A percentile compares a stretch with the other conserved stretches of the same genome.
These are phyloP conservation scores for Heliconius himera DNA, from an alignment of 1,140 invertebrate species.

Conservation along the genomic window DNA sequence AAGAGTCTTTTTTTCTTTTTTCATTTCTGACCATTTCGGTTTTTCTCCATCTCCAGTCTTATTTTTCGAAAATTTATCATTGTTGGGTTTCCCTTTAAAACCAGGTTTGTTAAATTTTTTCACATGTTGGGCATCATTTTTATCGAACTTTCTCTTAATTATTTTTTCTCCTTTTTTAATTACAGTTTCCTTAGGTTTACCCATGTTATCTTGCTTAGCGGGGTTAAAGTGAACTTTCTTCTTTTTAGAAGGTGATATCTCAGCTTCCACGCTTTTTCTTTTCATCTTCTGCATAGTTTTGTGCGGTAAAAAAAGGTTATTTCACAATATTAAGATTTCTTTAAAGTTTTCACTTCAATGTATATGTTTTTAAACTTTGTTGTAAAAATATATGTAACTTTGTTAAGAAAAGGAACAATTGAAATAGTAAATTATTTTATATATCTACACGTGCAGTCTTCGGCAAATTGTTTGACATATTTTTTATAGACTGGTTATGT, in stretches of 20 bases:
- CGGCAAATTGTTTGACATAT: slow-evolving; percentile 5
- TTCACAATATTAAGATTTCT: background rate
- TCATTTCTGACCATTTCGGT: slow-evolving; percentile 88
- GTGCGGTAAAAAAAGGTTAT: slow-evolving; percentile 5
- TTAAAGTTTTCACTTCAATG: background rate
- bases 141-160: slow-evolving; percentile 42
- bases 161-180: slow-evolving; percentile 18
- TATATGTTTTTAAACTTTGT: background rate
- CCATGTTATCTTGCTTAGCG: slow-evolving; percentile 34
- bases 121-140: slow-evolving; percentile 50
- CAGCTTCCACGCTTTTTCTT: slow-evolving; percentile 56
- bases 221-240: slow-evolving; percentile 56
- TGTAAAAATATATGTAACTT: background rate
- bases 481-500: background rate
- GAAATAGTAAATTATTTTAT: background rate
- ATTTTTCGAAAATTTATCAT: slow-evolving; percentile 40
- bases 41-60: slow-evolving; percentile 75
- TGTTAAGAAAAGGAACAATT: background rate
- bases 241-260: slow-evolving; percentile 53
- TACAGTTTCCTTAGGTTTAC: slow-evolving; percentile 32
- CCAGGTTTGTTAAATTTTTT: slow-evolving; percentile 48
- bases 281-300: slow-evolving; percentile 65
- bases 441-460: background rate
- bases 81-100: slow-evolving; percentile 43
- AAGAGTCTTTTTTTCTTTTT: slow-evolving; percentile 88